Percentiles rank a stretch among this genome's conserved stretches.
Evolutionary conservation across 2,888 invertebrate genomes (phyloP).

Genomic region (Lycophotia porphyrea): DNA sequence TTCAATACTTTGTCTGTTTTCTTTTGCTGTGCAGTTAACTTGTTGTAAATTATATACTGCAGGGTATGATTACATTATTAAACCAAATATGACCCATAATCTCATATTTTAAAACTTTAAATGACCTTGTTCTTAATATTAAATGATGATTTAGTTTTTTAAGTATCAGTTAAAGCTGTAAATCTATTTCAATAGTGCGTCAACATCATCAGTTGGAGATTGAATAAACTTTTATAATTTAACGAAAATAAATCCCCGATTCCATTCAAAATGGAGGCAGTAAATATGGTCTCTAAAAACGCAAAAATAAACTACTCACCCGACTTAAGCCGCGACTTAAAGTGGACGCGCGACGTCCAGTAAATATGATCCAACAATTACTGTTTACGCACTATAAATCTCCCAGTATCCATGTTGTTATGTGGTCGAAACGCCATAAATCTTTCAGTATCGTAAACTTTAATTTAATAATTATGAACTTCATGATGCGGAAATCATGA

Average conservation of each 20-base stretch:
- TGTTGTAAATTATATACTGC: not conserved
- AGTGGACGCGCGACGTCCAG: slow-evolving; percentile 35
- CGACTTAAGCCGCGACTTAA: slow-evolving; percentile 24
- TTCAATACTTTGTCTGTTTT: slow-evolving; percentile 9
- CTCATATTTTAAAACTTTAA: not conserved
- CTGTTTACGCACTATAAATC: slow-evolving; percentile 74
- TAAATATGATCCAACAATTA: slow-evolving; percentile 65
- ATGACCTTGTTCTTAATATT: not conserved
- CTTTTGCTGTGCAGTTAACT: not conserved
- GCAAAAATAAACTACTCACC: slow-evolving; percentile 22
- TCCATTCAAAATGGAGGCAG: slow-evolving; percentile 20
- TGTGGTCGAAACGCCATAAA: slow-evolving; percentile 73
- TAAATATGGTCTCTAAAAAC: slow-evolving; percentile 29
- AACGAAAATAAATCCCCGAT: slow-evolving; percentile 15
- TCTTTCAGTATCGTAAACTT: slow-evolving; percentile 78
- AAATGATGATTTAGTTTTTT: not conserved
- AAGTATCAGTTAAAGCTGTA: not conserved
- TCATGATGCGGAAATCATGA: slow-evolving; percentile 88
- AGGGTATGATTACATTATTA: not conserved
- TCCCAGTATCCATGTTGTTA: slow-evolving; percentile 61
- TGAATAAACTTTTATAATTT: not conserved
- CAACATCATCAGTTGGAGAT: not conserved
- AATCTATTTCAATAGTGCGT: not conserved
- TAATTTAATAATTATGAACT: slow-evolving; percentile 83
- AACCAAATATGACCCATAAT: not conserved